Conservation (phyloP, 2,113 vertebrate genomes). For the Myocastor coypus region DNA sequence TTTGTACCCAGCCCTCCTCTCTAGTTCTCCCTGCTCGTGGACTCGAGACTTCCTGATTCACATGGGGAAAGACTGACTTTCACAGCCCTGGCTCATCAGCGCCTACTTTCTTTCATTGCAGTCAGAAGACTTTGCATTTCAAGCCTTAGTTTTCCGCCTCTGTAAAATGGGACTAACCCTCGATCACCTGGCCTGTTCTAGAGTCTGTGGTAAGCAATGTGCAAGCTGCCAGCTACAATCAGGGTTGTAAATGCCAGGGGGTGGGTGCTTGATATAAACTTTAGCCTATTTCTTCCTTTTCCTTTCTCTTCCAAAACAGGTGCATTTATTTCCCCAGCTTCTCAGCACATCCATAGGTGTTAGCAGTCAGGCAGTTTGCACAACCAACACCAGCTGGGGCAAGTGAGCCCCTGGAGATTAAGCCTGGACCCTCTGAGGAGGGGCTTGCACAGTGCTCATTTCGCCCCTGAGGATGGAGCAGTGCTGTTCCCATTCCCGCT, state of each 20-base stretch:
- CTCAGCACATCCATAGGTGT: background rate
- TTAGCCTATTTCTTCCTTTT: background rate
- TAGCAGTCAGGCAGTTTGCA: background rate
- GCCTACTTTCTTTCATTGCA: background rate
- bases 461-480: no score
- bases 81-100: background rate
- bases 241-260: background rate
- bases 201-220: background rate
- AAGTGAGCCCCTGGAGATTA: fast-evolving
- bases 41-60: background rate
- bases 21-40: background rate
- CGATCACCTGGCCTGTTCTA: background rate
- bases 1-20: background rate
- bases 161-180: background rate
- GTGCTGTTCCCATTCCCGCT: background rate
- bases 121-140: background rate
- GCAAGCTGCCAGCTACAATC: background rate
- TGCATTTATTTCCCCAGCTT: background rate
- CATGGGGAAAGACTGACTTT: background rate
- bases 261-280: background rate
- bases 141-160: background rate
- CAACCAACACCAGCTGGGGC: background rate
- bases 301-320: background rate
- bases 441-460: fast-evolving
- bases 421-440: no score